Evolutionary conservation across 2,113 vertebrate species (phyloP), one percentile per base, ranked within the genome.

Genomic region (Pluvianellus socialis): DNA sequence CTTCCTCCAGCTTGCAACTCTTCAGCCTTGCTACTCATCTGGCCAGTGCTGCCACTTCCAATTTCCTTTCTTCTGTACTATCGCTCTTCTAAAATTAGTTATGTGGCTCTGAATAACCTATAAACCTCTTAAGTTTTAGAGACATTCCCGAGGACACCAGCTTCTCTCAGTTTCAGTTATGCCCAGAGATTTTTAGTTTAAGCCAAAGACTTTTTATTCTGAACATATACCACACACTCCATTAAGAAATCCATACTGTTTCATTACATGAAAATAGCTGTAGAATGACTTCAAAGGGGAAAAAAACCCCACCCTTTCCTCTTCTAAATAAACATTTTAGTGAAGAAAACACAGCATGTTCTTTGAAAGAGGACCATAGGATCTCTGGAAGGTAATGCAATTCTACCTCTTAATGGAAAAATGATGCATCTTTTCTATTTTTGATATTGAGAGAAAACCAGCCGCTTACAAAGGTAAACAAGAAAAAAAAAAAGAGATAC

Each of bases 131-230:
- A 90, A 86, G 84, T 77, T 90, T 91, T 22, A 96, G 17, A 88
- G 82, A 62, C 53, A n/a, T 47, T 73, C 73, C 71, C 73, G 35
- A 97, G 87, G 97, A 94, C n/a, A 92, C 6, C 35, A 74, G 90
- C 32, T 92, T 88, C 63, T 86, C 83, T 95, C 91, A 59, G 90
- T 90, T 90, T 38, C 38, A 94, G 80, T 86, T 95, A 82, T 17
- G 61, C 12, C 93, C 72, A 91, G 42, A 86, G 80, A 72, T 45
- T 50, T 50, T 50, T 50, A 50, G 49, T 50, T 92, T 80, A 87
- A 70, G 72, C 28, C 59, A 93, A 95, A 96, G 59, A 96, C 17
- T 38, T 81, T 93, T 87, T 94, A 75, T 85, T 97, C 85, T 96
- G 85, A 95, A 72, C 38, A 17, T 82, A 96, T 44, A 85, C 70